Base-by-base conservation (phyloP, 1,140 invertebrate genomes). In the Orius laevigatus region DNA sequence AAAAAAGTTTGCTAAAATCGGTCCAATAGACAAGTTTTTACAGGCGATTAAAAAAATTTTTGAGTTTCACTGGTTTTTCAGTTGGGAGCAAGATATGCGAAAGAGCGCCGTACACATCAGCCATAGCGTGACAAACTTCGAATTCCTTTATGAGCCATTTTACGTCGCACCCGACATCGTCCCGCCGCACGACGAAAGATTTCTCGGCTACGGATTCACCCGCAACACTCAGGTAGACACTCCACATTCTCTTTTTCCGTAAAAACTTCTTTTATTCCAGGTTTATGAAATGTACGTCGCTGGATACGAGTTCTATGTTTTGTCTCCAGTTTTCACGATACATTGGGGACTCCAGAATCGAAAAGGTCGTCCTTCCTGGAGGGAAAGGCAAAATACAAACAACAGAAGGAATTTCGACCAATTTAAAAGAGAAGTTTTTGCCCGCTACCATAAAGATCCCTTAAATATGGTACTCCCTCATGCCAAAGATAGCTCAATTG, bases 191-290 rank as follows among this genome's bases (percentile, higher is more conserved):
- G 88, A 95, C 63, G 90, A 94, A 64, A 64, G 89, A 51, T 95
- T 95, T 64, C 74, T 90, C 50, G 90, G 90, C 33, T 95, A 94
- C 66, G 91, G 91, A 41, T 94, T 88, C 63, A 94, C 90, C 5
- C 75, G 91, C 60, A 93, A 93, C 59, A 91, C 86, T 45, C 90
- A 94, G 78, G 88, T 91, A 66, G 66, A 54, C n/a, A 2, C 11
- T 32, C 9, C 8, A 10, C 8, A 14, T 41, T 41, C 8, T 41
- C n/a, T 12, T 18, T 25, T 35, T 15, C 18, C 18, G 15, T 45
- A 12, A 8, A 14, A 41, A 41, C 11, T 41, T 14, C 33, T 9
- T 34, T n/a, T 8, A 9, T 34, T 34, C n/a, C 68, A 92, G 87
- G 84, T 91, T 1, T 93, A 92, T 66, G 89, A 95, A 67, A 89